Evolutionary conservation across 2,888 invertebrate genomes (phyloP).

Genomic region (Cecidostiba fungosa): DNA sequence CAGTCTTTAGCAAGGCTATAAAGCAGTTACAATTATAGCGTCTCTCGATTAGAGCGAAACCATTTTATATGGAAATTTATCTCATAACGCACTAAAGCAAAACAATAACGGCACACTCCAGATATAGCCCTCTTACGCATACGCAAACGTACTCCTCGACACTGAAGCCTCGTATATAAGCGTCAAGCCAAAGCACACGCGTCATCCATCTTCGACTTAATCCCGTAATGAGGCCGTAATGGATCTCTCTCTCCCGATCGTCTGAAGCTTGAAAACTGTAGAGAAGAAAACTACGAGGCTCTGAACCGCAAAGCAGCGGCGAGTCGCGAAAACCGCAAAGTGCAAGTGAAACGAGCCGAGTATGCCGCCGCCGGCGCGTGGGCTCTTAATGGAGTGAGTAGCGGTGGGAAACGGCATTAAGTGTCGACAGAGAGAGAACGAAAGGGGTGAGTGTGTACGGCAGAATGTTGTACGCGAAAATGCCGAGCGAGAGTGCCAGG

Average conservation of each 20-base stretch:
- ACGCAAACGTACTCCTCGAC: too few relatives aligned
- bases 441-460: constrained; percentile 70
- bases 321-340: constrained; percentile 69
- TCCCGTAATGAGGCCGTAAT: constrained; percentile 18
- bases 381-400: constrained; percentile 78
- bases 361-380: constrained; percentile 64
- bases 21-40: too few relatives aligned
- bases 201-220: background rate
- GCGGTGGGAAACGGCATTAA: constrained; percentile 74
- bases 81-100: background rate
- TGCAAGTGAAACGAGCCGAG: constrained; percentile 78
- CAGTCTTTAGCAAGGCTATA: too few relatives aligned
- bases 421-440: constrained; percentile 73
- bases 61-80: background rate
- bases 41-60: background rate
- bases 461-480: constrained; percentile 17
- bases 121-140: too few relatives aligned
- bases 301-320: constrained; percentile 70
- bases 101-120: background rate
- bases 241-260: constrained; percentile 14
- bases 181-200: background rate
- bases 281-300: constrained; percentile 64
- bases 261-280: background rate
- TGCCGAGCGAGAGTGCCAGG: constrained; percentile 49
- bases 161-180: background rate